These are phyloP conservation scores for Acleris laterana DNA, from an alignment of 2,888 invertebrate species.

Conservation along the genomic window DNA sequence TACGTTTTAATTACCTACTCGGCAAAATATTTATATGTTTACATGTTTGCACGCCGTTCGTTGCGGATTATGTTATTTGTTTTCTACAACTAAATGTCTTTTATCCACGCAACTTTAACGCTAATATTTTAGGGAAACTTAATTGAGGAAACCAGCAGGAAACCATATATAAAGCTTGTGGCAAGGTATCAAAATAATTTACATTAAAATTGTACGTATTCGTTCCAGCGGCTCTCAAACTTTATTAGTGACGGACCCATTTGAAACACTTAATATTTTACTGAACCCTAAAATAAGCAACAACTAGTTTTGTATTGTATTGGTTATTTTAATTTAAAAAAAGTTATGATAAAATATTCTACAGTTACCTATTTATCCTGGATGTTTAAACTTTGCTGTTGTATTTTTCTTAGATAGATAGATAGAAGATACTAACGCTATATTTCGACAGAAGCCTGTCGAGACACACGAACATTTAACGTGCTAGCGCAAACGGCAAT, in stretches of 20 bases:
- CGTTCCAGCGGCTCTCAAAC: no score
- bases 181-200: no score
- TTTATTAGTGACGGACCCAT: no score
- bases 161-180: no score
- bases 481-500: slow-evolving; percentile 22
- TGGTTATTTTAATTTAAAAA: no score
- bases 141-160: no score
- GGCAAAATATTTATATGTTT: slow-evolving; percentile 7
- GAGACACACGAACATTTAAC: not conserved
- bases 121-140: not conserved
- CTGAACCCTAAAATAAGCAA: no score
- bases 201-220: no score
- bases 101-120: not conserved
- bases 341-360: no score
- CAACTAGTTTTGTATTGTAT: no score
- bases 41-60: slow-evolving; percentile 13
- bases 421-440: not conserved
- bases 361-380: no score
- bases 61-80: not conserved
- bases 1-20: not conserved
- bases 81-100: slow-evolving; percentile 1
- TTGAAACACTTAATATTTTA: no score
- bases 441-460: not conserved
- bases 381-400: not conserved
- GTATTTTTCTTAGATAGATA: not conserved